phyloP scores from a whole-genome alignment of 2,888 invertebrate species.

The Thymelicus sylvestris region DNA sequence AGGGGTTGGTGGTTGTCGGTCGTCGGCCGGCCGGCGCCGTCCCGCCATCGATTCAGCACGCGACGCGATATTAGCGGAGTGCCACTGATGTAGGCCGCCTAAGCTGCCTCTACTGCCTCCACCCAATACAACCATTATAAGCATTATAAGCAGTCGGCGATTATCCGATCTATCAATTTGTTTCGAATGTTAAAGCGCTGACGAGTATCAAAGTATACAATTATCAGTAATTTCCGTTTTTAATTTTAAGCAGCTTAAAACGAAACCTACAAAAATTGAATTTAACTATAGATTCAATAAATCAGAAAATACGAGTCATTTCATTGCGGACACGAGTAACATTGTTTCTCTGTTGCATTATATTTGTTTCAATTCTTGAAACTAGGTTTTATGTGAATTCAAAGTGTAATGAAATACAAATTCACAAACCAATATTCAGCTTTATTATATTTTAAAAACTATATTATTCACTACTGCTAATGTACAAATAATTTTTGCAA shows the following conservation, averaged over 20 bases:
- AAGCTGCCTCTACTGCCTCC: not conserved
- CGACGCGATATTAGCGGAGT: slow-evolving; percentile 34
- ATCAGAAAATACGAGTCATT: slow-evolving; percentile 2
- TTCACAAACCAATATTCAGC: too few species aligned
- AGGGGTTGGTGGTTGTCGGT: slow-evolving; percentile 42
- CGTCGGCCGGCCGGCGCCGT: slow-evolving; percentile 55
- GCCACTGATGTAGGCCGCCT: slow-evolving; percentile 17
- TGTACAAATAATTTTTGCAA: too few species aligned
- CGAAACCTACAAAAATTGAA: not conserved
- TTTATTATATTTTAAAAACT: too few species aligned
- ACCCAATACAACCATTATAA: not conserved
- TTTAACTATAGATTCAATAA: not conserved
- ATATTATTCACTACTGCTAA: too few species aligned
- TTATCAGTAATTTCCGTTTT: too few species aligned
- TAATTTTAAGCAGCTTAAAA: too few species aligned
- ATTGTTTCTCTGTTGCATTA: not conserved
- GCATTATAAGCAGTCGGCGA: not conserved
- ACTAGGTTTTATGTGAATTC: not conserved
- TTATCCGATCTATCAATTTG: too few species aligned
- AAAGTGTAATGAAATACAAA: too few species aligned
- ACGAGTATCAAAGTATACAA: too few species aligned
- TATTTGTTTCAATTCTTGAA: not conserved
- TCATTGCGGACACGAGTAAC: not conserved
- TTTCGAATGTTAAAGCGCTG: too few species aligned
- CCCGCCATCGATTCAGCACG: slow-evolving; percentile 51